Percentiles rank a stretch among this genome's conserved stretches.
These are phyloP conservation scores for Cinclus cinclus DNA, from an alignment of 2,113 vertebrate species.

Conservation along the genomic window DNA sequence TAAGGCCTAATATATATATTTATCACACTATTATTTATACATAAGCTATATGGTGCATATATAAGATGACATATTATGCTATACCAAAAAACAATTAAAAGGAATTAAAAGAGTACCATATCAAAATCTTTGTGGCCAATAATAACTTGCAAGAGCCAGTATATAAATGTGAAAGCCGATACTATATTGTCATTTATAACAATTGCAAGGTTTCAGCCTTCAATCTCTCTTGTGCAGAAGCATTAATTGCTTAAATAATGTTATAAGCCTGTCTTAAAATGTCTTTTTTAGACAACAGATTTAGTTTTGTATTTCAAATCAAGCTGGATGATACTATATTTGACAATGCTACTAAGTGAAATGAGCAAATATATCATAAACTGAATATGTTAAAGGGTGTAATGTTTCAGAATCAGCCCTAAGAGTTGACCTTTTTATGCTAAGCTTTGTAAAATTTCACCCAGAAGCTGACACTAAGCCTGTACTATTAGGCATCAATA, in stretches of 20 bases:
- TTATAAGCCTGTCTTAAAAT: background rate
- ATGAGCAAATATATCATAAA: background rate
- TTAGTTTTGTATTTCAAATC: background rate
- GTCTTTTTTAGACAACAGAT: background rate
- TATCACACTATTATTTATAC: background rate
- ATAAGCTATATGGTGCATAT: background rate
- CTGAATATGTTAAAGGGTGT: background rate
- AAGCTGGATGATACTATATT: background rate
- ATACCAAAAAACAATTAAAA: background rate
- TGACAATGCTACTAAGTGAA: background rate
- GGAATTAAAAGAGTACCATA: background rate
- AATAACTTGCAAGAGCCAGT: background rate
- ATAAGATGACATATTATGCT: background rate
- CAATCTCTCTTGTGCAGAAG: background rate
- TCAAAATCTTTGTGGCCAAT: background rate
- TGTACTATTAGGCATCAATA: background rate
- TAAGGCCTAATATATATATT: background rate
- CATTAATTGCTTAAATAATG: background rate
- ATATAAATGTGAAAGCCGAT: background rate
- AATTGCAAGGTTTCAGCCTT: background rate
- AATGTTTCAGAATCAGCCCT: background rate
- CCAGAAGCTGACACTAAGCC: background rate
- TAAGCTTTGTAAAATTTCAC: background rate
- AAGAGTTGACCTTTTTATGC: background rate
- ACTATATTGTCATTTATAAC: background rate